phyloP scores from a whole-genome alignment of 30 jellyfish, hydroid and myxozoan species.

The Aurelia sp. region DNA sequence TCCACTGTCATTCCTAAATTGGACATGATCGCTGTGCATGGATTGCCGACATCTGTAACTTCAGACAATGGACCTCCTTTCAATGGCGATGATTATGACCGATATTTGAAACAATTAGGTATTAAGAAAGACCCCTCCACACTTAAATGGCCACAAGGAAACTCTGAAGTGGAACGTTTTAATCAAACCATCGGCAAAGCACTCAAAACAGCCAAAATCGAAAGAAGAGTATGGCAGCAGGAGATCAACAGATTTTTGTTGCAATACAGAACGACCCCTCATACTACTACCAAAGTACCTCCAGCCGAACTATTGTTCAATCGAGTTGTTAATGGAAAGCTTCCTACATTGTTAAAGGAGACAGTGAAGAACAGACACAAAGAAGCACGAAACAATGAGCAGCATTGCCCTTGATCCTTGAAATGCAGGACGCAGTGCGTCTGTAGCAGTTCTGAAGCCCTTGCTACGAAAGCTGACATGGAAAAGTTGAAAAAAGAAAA shows the following conservation, averaged over 20 bases:
- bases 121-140: conserved; percentile 7
- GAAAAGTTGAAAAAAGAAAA: no score
- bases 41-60: conserved; percentile 21
- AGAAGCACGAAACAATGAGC: conserved; percentile 9
- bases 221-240: conserved; percentile 42
- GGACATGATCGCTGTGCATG: conserved; percentile 32
- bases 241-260: conserved; percentile 18
- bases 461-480: no score
- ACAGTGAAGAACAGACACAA: conserved; percentile 1
- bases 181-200: conserved; percentile 19
- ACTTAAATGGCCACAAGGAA: conserved; percentile 40
- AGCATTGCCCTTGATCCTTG: background rate
- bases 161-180: conserved; percentile 34
- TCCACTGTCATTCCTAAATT: conserved; percentile 41
- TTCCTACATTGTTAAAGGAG: conserved; percentile 1
- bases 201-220: conserved; percentile 30
- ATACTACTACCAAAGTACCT: conserved; percentile 23
- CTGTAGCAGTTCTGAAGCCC: no score
- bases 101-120: conserved; percentile 12
- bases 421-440: no score
- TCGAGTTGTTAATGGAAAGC: conserved; percentile 11
- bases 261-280: conserved; percentile 41
- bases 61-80: conserved; percentile 66
- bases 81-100: conserved; percentile 34
- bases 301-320: conserved; percentile 63